Evolutionary conservation across 1,140 invertebrate genomes (phyloP).

Genomic region (Bombus haemorrhoidalis): DNA sequence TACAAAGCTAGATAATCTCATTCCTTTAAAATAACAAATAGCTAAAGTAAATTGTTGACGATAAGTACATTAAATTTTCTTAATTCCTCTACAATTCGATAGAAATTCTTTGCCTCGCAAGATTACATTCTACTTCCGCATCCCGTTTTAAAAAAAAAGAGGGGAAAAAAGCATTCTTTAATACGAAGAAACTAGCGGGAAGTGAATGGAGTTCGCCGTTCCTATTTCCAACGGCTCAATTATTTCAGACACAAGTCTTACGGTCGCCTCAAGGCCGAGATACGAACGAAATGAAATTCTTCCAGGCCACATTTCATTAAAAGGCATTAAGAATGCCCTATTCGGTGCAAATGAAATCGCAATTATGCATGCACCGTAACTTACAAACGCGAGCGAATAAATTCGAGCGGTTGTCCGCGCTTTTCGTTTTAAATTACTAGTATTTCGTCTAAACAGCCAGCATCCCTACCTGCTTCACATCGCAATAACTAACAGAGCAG

Average conservation of each 20-base stretch:
- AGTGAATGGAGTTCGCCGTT: not conserved
- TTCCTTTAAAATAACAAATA: not conserved
- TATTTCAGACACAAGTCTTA: slow-evolving; percentile 24
- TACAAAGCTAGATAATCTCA: not conserved
- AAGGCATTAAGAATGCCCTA: slow-evolving; percentile 40
- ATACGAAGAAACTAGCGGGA: not conserved
- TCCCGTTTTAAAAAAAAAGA: too few species aligned
- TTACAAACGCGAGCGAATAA: slow-evolving; percentile 5
- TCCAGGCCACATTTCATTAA: slow-evolving; percentile 49
- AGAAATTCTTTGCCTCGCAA: too few species aligned
- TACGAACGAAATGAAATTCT: slow-evolving; percentile 49
- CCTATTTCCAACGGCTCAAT: slow-evolving; percentile 14
- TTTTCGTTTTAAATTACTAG: slow-evolving; percentile 17
- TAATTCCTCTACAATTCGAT: not conserved
- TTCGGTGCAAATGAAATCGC: slow-evolving; percentile 41
- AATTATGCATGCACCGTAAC: slow-evolving; percentile 45
- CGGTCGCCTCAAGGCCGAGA: slow-evolving; percentile 11
- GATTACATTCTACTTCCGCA: too few species aligned
- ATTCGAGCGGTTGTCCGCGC: not conserved
- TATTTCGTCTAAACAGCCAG: slow-evolving; percentile 2
- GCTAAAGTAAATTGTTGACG: not conserved
- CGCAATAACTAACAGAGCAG: not conserved
- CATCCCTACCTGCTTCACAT: not conserved
- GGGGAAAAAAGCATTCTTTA: not conserved
- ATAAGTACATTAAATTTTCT: not conserved